These are phyloP conservation scores for Centrocercus urophasianus DNA, from an alignment of 2,113 vertebrate species.

Conservation along the genomic window DNA sequence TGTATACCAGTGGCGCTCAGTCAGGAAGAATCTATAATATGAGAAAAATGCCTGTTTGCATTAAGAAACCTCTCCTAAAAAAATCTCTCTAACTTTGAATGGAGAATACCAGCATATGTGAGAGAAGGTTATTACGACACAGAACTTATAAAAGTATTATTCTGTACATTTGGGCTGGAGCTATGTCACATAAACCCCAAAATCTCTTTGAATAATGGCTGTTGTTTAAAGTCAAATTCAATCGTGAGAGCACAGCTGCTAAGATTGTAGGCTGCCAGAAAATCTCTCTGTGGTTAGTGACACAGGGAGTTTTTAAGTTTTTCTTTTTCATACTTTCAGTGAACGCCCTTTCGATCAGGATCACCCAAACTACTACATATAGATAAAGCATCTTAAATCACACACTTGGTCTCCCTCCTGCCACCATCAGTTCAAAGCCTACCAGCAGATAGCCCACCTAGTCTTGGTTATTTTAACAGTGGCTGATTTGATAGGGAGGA, in stretches of 20 bases:
- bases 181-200: background rate
- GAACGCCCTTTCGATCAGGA: background rate
- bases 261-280: conserved; percentile 2
- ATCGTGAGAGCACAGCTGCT: conserved; percentile 22
- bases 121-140: background rate
- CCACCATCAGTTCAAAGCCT: background rate
- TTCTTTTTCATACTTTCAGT: background rate
- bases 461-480: background rate
- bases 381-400: background rate
- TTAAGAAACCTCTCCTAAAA: conserved; percentile 46
- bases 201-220: background rate
- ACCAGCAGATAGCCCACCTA: background rate
- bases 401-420: background rate
- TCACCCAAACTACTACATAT: background rate
- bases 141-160: background rate
- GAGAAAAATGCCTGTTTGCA: conserved; percentile 68
- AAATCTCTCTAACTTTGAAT: background rate
- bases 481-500: background rate
- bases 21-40: conserved; percentile 72
- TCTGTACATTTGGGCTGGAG: background rate
- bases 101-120: background rate
- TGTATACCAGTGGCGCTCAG: conserved; percentile 49
- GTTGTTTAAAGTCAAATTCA: background rate
- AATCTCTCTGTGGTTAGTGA: background rate
- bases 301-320: background rate